phyloP scores from a whole-genome alignment of 2,113 vertebrate species.

The Cephalopholis sonnerati region DNA sequence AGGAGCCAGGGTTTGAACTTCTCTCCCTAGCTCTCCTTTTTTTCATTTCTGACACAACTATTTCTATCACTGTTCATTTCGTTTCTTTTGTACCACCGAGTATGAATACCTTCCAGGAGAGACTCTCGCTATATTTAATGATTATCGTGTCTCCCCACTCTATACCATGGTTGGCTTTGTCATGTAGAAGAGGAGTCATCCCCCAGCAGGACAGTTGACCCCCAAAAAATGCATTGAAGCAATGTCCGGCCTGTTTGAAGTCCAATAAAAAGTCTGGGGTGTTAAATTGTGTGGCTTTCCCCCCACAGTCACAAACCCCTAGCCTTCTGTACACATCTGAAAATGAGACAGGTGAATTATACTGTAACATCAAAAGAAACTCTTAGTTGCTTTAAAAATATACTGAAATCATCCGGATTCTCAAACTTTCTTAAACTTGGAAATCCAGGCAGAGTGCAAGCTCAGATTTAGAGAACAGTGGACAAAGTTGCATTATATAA shows the following conservation, averaged over 20 bases:
- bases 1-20: background rate
- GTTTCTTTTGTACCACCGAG: no score
- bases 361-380: background rate
- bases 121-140: background rate
- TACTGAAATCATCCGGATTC: background rate
- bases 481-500: background rate
- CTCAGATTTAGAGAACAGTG: background rate
- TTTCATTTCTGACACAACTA: background rate
- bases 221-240: background rate
- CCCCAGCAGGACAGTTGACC: background rate
- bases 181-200: background rate
- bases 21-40: background rate
- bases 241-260: background rate
- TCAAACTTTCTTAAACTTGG: background rate
- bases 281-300: background rate
- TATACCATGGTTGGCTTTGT: background rate
- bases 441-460: background rate
- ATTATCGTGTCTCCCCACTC: background rate
- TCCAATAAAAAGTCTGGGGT: background rate
- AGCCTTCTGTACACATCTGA: background rate
- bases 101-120: background rate
- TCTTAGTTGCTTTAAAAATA: background rate
- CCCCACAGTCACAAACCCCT: background rate
- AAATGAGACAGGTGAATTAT: background rate
- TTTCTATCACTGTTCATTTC: background rate